Evolutionary conservation across 2,113 vertebrate genomes (phyloP).

Genomic region (Ailurus styani): DNA sequence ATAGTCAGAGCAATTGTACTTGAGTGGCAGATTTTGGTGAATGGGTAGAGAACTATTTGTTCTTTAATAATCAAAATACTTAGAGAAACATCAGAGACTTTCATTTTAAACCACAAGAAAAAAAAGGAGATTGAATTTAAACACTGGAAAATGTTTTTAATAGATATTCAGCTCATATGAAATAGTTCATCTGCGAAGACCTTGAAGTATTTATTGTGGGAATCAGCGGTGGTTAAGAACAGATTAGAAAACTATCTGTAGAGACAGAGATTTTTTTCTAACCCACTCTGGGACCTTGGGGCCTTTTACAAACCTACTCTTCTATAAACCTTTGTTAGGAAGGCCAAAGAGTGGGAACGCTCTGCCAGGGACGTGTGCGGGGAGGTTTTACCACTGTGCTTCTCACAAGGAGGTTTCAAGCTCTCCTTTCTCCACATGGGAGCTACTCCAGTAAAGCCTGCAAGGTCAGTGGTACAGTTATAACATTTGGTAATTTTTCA

Average conservation of each 20-base stretch:
- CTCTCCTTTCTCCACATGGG: not conserved
- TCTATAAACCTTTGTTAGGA: not conserved
- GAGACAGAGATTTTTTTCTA: not conserved
- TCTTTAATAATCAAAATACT: not conserved
- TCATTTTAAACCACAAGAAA: not conserved
- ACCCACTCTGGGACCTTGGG: not conserved
- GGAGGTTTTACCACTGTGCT: not conserved
- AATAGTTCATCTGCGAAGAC: constrained; percentile 1
- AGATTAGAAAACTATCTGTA: not conserved
- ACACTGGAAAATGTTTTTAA: constrained; percentile 13
- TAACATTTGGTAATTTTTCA: not conserved
- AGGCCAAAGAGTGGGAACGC: not conserved
- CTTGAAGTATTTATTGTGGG: not conserved
- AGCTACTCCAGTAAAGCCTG: not conserved
- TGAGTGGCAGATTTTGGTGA: not conserved
- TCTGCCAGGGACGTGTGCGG: not conserved
- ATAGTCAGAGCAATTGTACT: not conserved
- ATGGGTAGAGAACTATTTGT: not conserved
- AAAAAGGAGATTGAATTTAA: constrained; percentile 15
- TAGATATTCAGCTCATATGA: not conserved
- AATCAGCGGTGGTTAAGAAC: not conserved
- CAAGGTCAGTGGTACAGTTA: not conserved
- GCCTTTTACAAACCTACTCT: not conserved
- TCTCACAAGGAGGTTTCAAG: not conserved
- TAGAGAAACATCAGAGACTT: not conserved